Evolutionary conservation across 2,113 vertebrate genomes (phyloP), one percentile per base, ranked within the genome.

Genomic region (Aphyosemion australe): DNA sequence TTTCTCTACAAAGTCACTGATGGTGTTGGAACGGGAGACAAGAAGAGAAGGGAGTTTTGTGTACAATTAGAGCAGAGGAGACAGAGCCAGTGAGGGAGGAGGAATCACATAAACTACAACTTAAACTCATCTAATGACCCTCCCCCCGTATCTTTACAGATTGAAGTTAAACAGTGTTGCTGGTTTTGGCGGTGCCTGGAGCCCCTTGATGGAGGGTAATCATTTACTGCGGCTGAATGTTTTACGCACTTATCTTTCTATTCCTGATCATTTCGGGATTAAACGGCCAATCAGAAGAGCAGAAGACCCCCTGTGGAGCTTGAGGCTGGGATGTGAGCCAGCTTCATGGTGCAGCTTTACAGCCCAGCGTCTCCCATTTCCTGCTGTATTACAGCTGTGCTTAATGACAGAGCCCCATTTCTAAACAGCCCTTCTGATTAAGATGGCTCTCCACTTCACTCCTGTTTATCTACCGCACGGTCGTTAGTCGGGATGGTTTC

Each of bases 351-450:
- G 14, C 50, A 58, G 69, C 85, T 87, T 85, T 80, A 88, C 73
- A 72, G 70, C 84, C 79, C 61, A 58, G 65, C 63, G 39, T 78
- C 74, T 66, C 74, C 86, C 80, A 65, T 81, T 67, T 82, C 83
- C 65, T 71, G 62, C 78, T 68, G 83, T 31, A 78, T 79, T 85
- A 63, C 88, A 89, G 88, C 90, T 91, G 88, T 84, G 88, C 75
- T 65, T 88, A 89, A 91, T 84, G 88, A 83, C 81, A 53, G 61
- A 70, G 72, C 70, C 26, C 72, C 79, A 74, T 80, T 86, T 71
- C 75, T 74, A 88, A 88, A 90, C 72, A 65, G 82, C 83, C 62
- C 80, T 84, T 65, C 79, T 69, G 83, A 89, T 88, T 75, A 79
- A 79, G 83, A 89, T 80, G 84, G 69, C 71, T 78, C 86, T 72